Percentiles rank a stretch among this genome's conserved stretches.
Evolutionary conservation across 2,888 invertebrate species (phyloP).

Genomic region (Athalia rosae): DNA sequence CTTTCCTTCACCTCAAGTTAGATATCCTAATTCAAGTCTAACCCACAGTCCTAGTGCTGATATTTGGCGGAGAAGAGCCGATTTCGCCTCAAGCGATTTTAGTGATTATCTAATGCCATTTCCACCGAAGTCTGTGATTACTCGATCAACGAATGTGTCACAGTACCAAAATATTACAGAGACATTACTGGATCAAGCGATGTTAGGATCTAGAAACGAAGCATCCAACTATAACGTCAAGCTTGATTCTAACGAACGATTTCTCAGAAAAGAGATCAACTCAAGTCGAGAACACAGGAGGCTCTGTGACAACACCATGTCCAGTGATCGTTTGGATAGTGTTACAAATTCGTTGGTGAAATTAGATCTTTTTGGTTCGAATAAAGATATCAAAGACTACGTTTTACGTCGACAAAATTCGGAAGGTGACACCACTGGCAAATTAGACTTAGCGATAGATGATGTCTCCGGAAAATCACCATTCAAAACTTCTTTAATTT

Average conservation of each 20-base stretch:
- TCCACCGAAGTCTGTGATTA: constrained; percentile 65
- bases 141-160: constrained; percentile 67
- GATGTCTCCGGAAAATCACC: constrained; percentile 53
- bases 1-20: constrained; percentile 63
- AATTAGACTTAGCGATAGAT: constrained; percentile 56
- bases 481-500: constrained; percentile 44
- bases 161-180: constrained; percentile 67
- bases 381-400: constrained; percentile 62
- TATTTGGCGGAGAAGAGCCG: constrained; percentile 67
- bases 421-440: constrained; percentile 65
- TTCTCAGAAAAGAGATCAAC: constrained; percentile 57
- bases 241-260: constrained; percentile 62
- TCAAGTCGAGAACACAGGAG: constrained; percentile 63
- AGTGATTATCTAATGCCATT: constrained; percentile 62
- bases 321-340: constrained; percentile 59
- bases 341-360: constrained; percentile 55
- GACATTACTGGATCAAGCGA: constrained; percentile 63
- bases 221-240: constrained; percentile 67
- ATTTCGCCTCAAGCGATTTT: constrained; percentile 59
- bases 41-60: constrained; percentile 67
- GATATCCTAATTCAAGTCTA: constrained; percentile 60
- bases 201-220: constrained; percentile 65
- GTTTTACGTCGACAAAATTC: constrained; percentile 68
- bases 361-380: constrained; percentile 55
- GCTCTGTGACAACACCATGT: constrained; percentile 59